These are phyloP conservation scores for Bellardia pandia DNA, from an alignment of 2,888 invertebrate genomes.

Conservation along the genomic window DNA sequence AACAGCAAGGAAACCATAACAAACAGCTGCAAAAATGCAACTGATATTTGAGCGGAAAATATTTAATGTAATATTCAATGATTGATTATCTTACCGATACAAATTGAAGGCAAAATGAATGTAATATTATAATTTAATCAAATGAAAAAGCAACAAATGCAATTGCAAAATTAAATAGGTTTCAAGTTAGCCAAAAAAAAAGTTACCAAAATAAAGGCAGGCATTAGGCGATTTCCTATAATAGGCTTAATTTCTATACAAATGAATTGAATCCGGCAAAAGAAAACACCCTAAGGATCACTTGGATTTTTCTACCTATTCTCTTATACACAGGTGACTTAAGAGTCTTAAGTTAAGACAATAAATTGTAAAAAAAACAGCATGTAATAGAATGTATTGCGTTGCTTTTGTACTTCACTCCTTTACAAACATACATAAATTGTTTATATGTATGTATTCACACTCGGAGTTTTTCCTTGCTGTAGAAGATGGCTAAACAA, in stretches of 20 bases:
- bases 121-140: background rate
- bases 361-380: background rate
- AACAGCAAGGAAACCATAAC: background rate
- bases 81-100: constrained; percentile 37
- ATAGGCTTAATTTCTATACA: background rate
- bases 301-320: background rate
- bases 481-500: constrained; percentile 76
- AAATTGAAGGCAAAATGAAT: constrained; percentile 5
- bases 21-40: background rate
- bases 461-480: background rate
- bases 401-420: background rate
- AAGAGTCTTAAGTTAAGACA: no score
- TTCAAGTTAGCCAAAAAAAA: background rate
- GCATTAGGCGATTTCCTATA: background rate
- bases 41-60: constrained; percentile 11
- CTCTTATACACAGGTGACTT: background rate
- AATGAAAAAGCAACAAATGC: background rate
- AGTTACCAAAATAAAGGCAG: background rate
- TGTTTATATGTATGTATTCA: background rate
- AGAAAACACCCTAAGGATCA: background rate
- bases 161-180: background rate
- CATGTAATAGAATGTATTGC: background rate
- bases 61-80: constrained; percentile 24
- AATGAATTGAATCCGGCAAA: background rate
- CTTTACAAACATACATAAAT: background rate